Evolutionary conservation across 2,888 invertebrate genomes (phyloP), one percentile per base, ranked within the genome.

Genomic region (Caprella mutica): DNA sequence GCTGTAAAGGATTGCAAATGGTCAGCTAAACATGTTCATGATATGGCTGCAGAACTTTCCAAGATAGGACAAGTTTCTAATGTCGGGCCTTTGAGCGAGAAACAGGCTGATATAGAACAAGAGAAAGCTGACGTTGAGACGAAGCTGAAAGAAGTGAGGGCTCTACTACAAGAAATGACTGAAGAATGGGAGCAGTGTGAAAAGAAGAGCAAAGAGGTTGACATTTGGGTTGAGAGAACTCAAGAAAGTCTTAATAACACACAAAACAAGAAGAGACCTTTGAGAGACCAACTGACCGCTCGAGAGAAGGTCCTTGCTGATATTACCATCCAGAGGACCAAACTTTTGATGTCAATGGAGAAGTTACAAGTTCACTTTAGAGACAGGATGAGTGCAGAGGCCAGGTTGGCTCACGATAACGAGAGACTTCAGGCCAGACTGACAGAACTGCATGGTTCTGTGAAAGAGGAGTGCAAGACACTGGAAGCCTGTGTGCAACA

Each of bases 121-220:
- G 83, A 84, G 44, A 89, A 92, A 71, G 80, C 84, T 65, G 84
- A 84, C 70, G 86, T 87, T 55, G 91, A 91, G 75, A 84, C 83
- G 71, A 80, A 80, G 74, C 81, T 89, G 69, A 79, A 87, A 68
- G 87, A 88, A 77, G 84, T 88, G 77, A 88, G 91, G 61, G 64
- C 66, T 8, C 58, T 90, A 67, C 78, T 93, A 60, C 87, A 88
- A 78, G 93, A 93, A 75, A 83, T 90, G 53, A 84, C 86, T 48
- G 91, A 92, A 72, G 92, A 93, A 76, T 93, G 93, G 89, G 91
- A 92, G 72, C 87, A 93, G 73, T 93, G 91, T 74, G 92, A 93
- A 74, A 85, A 82, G 72, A 93, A 94, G 73, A 80, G 93, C 72
- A 86, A 87, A 72, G 92, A 93, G 68, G 86, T 88, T 44, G 83